Conservation (phyloP, 2,113 vertebrate species). For the Rhombomys opimus region DNA sequence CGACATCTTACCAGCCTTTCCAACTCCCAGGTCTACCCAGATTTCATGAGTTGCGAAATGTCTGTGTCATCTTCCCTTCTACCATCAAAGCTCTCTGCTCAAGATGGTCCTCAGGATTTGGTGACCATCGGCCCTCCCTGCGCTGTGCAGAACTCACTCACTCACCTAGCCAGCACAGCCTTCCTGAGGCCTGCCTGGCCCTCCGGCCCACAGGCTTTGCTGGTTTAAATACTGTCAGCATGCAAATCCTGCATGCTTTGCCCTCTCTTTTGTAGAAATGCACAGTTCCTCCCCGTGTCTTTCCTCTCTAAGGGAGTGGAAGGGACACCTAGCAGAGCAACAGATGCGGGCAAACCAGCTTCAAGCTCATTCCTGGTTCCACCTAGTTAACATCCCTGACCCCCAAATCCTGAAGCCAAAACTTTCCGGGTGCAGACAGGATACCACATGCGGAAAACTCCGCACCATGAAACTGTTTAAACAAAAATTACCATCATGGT, state of each 20-base stretch:
- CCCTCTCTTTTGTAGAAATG: neutral
- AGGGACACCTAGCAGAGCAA: neutral
- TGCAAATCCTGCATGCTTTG: neutral
- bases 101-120: too few species aligned
- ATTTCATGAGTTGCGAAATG: neutral
- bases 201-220: neutral
- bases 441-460: neutral
- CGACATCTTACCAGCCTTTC: neutral
- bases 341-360: neutral
- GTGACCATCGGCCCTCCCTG: accelerated
- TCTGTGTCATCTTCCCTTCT: neutral
- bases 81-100: neutral
- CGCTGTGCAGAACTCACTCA: accelerated
- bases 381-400: neutral
- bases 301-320: neutral
- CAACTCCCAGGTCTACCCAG: neutral
- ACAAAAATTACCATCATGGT: neutral
- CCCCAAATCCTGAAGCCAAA: neutral
- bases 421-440: neutral
- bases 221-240: neutral
- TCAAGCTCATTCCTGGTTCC: neutral
- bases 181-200: neutral
- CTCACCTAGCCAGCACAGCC: accelerated
- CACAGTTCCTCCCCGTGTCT: neutral
- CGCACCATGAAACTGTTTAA: neutral